Evolutionary conservation across 30 jellyfish, hydroid and myxozoan species (phyloP), one percentile per base, ranked within the genome.

Genomic region (Pelagia noctiluca): DNA sequence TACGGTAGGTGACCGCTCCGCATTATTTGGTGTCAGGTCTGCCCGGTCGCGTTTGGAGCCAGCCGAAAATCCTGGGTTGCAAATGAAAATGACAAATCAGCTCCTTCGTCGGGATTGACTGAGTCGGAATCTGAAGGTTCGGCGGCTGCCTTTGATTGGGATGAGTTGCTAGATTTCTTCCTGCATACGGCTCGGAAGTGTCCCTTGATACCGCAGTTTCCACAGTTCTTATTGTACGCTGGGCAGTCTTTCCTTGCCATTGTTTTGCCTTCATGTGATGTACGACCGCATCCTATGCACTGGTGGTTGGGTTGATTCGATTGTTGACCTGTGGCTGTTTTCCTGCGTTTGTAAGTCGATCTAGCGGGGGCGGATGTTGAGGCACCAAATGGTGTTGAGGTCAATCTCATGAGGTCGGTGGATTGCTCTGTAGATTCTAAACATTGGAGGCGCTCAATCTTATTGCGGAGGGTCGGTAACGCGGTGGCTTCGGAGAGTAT

Each of bases 241-340:
- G 72, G 72, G 72, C 72, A 60, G 72, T 60, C 72, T 24, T 60
- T 60, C 21, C 72, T 60, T 60, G 72, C 72, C 72, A 60, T 60
- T n/a, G 72, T 60, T 60, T 60, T 60, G 11, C 72, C 72, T 24
- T 60, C 72, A 24, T 60, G 72, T 60, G 10, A 24, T 60, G 72
- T n/a, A 5, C 72, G 10, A 24, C 72, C 72, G 21, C 72, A 60
- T n/a, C 72, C 72, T 60, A 5, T 60, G 21, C 72, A 60, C 23
- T 60, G 10, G 23, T 60, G 57, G 57, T 8, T 42, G 57, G 12
- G 8, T 42, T 42, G 8, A 42, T 16, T 42, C 16, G 57, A 42
- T 10, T 10, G n/a, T n/a, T n/a, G n/a, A n/a, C n/a, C n/a, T n/a
- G n/a, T n/a, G n/a, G n/a, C n/a, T n/a, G n/a, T n/a, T n/a, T n/a